phyloP scores from a whole-genome alignment of 2,888 invertebrate genomes.

The Amblyjoppa fuscipennis region DNA sequence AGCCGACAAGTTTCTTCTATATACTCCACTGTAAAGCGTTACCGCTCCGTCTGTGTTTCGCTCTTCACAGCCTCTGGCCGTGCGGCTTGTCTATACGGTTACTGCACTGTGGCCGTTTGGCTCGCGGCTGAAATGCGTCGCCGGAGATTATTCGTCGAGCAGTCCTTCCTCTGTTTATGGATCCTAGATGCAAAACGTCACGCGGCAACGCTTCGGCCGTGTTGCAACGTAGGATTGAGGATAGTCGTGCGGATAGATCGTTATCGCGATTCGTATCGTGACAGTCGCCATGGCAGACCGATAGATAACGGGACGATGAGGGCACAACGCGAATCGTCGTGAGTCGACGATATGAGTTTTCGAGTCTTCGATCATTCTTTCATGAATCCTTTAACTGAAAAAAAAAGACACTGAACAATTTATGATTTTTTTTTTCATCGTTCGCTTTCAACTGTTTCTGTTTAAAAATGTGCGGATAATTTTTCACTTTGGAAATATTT shows the following conservation, averaged over 20 bases:
- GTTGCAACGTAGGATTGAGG: constrained; percentile 3
- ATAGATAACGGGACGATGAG: constrained; percentile 3
- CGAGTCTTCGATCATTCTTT: neutral
- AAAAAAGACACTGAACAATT: neutral
- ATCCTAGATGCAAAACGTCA: constrained; percentile 58
- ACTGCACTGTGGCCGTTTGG: constrained; percentile 20
- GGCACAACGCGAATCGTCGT: constrained; percentile 32
- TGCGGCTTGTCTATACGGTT: constrained; percentile 53
- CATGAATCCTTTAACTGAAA: neutral
- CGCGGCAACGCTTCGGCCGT: constrained; percentile 36
- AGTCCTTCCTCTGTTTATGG: constrained; percentile 50
- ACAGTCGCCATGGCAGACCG: constrained; percentile 11
- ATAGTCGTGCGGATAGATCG: constrained; percentile 57
- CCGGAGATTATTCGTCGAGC: constrained; percentile 45
- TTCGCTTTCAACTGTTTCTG: too few relatives aligned
- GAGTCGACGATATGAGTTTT: neutral
- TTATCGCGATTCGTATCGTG: constrained; percentile 57
- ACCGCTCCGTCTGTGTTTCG: constrained; percentile 2
- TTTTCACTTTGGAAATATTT: too few relatives aligned
- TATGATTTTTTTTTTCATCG: too few relatives aligned
- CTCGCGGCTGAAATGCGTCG: constrained; percentile 42
- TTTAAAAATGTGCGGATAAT: too few relatives aligned
- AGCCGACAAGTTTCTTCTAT: neutral
- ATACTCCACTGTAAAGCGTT: neutral
- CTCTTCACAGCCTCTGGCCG: constrained; percentile 33